These are phyloP conservation scores for Okamejei kenojei DNA, from an alignment of 2,797 vertebrate species.

Conservation along the genomic window DNA sequence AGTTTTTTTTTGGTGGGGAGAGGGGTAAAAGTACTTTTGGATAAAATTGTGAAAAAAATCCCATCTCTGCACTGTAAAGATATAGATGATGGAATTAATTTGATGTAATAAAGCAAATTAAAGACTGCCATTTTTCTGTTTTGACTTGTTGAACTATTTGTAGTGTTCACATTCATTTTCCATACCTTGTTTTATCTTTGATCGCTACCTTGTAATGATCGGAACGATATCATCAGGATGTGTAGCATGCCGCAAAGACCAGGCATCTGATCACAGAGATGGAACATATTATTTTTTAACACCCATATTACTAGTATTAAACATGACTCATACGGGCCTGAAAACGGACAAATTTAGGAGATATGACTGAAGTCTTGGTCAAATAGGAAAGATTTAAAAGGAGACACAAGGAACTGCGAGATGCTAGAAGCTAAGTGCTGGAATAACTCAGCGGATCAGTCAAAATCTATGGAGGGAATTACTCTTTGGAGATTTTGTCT, in stretches of 20 bases:
- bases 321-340: background rate
- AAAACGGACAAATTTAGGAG: background rate
- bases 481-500: background rate
- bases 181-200: background rate
- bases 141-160: slow-evolving; percentile 7
- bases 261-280: background rate
- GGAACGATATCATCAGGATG: background rate
- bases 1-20: background rate
- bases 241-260: background rate
- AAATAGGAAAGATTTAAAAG: background rate
- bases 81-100: slow-evolving; percentile 16
- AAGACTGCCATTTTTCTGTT: background rate
- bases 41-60: background rate
- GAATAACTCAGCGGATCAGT: too few relatives aligned
- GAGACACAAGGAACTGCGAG: too few relatives aligned
- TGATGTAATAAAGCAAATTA: slow-evolving; percentile 36
- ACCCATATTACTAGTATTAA: too few relatives aligned
- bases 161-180: background rate
- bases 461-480: too few relatives aligned
- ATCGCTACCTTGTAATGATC: background rate
- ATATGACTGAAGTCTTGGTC: background rate
- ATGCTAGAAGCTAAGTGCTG: too few relatives aligned
- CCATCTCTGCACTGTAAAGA: background rate
- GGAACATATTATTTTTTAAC: background rate
- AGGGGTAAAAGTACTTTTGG: background rate